Evolutionary conservation across 1,140 invertebrate genomes (phyloP), one percentile per base, ranked within the genome.

Genomic region (Adelges cooleyi): DNA sequence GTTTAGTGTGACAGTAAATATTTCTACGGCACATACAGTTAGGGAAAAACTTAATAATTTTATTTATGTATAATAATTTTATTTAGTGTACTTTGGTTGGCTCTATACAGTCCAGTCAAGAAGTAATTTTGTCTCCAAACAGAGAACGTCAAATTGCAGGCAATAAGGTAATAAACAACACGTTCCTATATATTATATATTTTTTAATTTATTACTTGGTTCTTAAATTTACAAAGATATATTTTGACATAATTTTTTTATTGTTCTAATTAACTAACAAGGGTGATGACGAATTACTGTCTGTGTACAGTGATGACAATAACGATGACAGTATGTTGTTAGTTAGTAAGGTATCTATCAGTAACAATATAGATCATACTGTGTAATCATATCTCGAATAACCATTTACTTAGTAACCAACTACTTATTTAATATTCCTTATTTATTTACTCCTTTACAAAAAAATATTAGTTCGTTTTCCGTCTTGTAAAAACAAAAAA

Each of bases 71-170:
- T 33, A 6, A 33, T n/a, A 33, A 33, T 33, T 33, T 33, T 33
- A 33, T 33, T 33, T 33, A 72, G 91, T 92, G 90, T 67, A 93
- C 91, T 65, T 90, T 90, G 62, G 88, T 93, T 72, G 89, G 89
- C 72, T 93, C 91, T 49, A 79, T 92, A 71, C 89, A 90, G 79
- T 90, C 88, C 68, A 86, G 84, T 70, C 89, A 92, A 73, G 90
- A 93, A 78, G 84, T 90, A 65, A 83, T 92, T 66, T 86, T 91
- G 70, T 92, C 90, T 71, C 90, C 90, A 66, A 91, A 89, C 78
- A 82, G 89, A 73, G 89, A 91, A 78, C 80, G 86, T 74, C 85
- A 89, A 79, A 82, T 84, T 72, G 77, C 53, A 23, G 52, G 51
- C 42, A 62, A 48, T 22, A 62, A 62, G 56, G 56, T 62, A 62